Base-by-base conservation (phyloP, 2,113 vertebrate species). In the Channa maculata region DNA sequence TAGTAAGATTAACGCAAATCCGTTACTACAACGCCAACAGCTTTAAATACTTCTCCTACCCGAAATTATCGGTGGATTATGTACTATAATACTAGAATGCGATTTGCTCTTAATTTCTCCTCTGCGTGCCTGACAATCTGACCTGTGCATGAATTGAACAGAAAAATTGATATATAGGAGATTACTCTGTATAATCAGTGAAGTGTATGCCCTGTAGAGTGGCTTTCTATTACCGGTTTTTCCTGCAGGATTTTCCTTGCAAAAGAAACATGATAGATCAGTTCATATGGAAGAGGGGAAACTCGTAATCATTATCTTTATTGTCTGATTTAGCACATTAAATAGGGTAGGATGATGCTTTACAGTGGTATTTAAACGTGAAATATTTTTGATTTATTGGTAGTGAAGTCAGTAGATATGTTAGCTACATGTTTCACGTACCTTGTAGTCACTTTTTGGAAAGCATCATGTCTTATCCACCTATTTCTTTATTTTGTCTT, bases 31-130 rank as follows among this genome's bases (percentile, higher is more conserved):
- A 59, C 45, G 65, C 57, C 58, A 70, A 57, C 77, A 70, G 76
- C 59, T 38, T 74, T 79, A 63, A 81, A 71, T 48, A 45, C 73
- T 34, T 88, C 45, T 71, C 50, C 54, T 68, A 67, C 74, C 64
- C 75, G 57, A 71, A 54, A 81, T 76, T 79, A 82, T 44, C 60
- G 78, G 69, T 62, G 75, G 87, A 88, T 92, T 88, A 91, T 87
- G 58, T 74, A 6, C 61, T 71, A 51, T 64, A 52, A 90, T 82
- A 91, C 85, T 75, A 86, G 79, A 24, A 73, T 13, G 75, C 7
- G 57, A 49, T 78, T 54, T 34, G 53, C 77, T 86, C 85, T 85
- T 92, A 79, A 89, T 91, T 86, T 89, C 80, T 86, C 70, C 50
- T 72, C 75, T 45, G 67, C 64, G 6, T 77, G 75, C 34, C 43